Base-by-base conservation (phyloP, 2,113 vertebrate species). In the Ceratotherium simum region DNA sequence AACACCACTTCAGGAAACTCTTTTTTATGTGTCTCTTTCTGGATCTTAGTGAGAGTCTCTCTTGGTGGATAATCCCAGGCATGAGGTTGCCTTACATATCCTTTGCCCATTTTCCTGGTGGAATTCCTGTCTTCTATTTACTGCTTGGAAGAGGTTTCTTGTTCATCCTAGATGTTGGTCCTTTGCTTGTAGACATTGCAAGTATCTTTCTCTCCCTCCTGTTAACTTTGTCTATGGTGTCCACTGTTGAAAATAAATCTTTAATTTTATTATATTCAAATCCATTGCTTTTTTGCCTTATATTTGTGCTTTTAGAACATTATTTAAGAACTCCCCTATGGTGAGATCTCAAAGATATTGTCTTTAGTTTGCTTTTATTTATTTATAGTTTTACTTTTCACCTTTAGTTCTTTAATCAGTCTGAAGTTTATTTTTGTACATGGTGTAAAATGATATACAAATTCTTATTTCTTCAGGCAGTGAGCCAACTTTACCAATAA, bases 241-340 rank as follows among this genome's bases (percentile, higher is more conserved):
- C 16, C 14, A 51, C n/a, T 69, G 67, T 85, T 90, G 92, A 90
- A 96, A 90, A 95, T 21, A 67, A 65, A 72, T 56, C 36, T 92
- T 96, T 81, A 90, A 85, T 58, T 84, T 96, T 89, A 17, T 5
- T n/a, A 39, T 31, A 51, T 25, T 56, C 67, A 91, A 93, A 82
- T 82, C 76, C 51, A 8, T 39, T 94, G 67, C n/a, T 58, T 91
- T 95, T 96, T 78, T 10, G 78, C 36, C 36, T 78, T 88, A 56
- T 78, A 8, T 56, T 39, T 73, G 23, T 56, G 27, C 39, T 67
- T 84, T 73, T 88, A 51, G 56, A 89, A 27, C 11, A 73, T 96
- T 85, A 79, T 86, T 86, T 85, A 95, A 90, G 23, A 85, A 90
- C 20, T 54, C 70, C 5, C 7, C 0, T 60, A 76, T 76, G 3